Conservation (phyloP, 2,113 vertebrate species). For the Naja naja region DNA sequence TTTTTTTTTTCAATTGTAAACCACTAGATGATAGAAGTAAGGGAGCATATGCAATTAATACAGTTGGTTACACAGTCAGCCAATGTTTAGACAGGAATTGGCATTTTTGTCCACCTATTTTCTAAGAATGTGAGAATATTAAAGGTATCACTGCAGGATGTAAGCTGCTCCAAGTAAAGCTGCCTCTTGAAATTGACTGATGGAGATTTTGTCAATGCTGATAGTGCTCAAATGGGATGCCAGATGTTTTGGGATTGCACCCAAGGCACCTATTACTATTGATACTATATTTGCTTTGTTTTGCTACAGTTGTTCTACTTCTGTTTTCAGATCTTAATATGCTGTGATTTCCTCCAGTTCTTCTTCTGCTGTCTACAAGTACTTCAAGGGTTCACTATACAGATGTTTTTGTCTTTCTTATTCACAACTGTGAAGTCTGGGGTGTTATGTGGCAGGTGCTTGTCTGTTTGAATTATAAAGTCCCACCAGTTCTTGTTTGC, state of each 20-base stretch:
- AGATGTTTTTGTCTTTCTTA: background rate
- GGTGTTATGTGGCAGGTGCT: background rate
- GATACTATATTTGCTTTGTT: background rate
- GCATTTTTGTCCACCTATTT: background rate
- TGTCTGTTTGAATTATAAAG: background rate
- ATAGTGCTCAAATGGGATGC: background rate
- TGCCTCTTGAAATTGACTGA: background rate
- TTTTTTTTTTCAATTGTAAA: background rate
- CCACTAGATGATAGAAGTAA: background rate
- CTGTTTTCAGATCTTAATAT: background rate
- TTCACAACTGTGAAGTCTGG: background rate
- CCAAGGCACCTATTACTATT: background rate
- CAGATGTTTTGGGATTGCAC: background rate
- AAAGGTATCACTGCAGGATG: background rate
- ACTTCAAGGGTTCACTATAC: background rate
- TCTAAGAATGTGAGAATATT: background rate
- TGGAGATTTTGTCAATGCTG: background rate
- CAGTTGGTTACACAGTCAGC: background rate
- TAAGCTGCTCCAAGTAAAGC: background rate
- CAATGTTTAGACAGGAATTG: background rate
- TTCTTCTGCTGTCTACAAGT: background rate
- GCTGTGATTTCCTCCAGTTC: background rate
- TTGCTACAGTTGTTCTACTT: background rate
- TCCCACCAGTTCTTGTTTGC: background rate
- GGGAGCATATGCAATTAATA: background rate